Conservation (phyloP, 92 coral and sea anemone species). For the Palythoa heliodiscus region DNA sequence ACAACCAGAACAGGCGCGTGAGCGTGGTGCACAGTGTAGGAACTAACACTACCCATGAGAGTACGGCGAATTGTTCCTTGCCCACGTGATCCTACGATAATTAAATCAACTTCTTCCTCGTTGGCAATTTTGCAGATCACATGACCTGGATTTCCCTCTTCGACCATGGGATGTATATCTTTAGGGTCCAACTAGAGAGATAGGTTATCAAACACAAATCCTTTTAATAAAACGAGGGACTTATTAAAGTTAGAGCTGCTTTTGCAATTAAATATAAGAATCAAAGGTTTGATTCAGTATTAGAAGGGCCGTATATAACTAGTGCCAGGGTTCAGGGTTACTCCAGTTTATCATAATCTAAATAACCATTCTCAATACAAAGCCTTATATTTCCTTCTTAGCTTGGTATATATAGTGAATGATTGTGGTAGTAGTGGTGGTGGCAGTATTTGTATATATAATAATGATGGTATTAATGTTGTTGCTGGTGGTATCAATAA, state of each 20-base stretch:
- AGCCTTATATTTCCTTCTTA: too few species aligned
- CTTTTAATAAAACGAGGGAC: neutral
- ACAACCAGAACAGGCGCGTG: slow-evolving; percentile 13
- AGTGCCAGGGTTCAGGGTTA: too few species aligned
- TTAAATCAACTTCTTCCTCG: slow-evolving; percentile 20
- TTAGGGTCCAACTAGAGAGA: neutral
- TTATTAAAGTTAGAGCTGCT: too few species aligned
- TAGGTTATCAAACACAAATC: neutral
- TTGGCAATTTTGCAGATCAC: slow-evolving; percentile 24
- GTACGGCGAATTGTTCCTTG: slow-evolving; percentile 31
- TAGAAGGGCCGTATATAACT: too few species aligned
- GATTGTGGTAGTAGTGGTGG: neutral
- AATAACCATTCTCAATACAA: too few species aligned
- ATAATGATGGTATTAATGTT: too few species aligned
- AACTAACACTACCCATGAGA: slow-evolving; percentile 35
- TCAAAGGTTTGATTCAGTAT: too few species aligned
- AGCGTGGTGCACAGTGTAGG: slow-evolving; percentile 13
- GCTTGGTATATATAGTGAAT: too few species aligned
- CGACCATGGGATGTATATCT: neutral
- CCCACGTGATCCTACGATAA: slow-evolving; percentile 37
- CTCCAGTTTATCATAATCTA: too few species aligned
- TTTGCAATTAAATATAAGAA: too few species aligned
- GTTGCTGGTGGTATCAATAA: too few species aligned
- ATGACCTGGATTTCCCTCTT: slow-evolving; percentile 24
- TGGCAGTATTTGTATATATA: too few species aligned